Percentiles rank a stretch among this genome's conserved stretches.
These are phyloP conservation scores for Styela clava DNA, from an alignment of 23 tunicate species.

Conservation along the genomic window DNA sequence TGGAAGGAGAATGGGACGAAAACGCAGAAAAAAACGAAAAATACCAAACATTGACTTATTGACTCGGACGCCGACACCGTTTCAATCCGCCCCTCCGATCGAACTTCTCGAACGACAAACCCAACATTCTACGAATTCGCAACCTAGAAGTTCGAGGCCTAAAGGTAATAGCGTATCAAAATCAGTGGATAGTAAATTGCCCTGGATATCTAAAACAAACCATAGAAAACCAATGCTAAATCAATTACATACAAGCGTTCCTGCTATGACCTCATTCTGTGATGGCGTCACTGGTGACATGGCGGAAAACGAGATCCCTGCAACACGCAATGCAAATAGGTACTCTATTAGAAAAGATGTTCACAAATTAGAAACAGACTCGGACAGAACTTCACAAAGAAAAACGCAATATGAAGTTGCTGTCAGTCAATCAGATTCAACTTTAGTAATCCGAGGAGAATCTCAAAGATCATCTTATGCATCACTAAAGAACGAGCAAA, in stretches of 20 bases:
- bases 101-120: neutral
- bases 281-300: neutral
- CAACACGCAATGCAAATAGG: too few species aligned
- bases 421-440: neutral
- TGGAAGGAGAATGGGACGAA: slow-evolving; percentile 3
- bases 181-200: neutral
- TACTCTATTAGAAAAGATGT: too few species aligned
- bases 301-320: too few species aligned
- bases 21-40: neutral
- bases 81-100: neutral
- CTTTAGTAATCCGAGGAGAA: too few species aligned
- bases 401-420: too few species aligned
- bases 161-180: neutral
- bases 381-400: too few species aligned
- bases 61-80: slow-evolving; percentile 24
- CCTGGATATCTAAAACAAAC: neutral
- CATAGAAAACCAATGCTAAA: neutral
- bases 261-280: neutral
- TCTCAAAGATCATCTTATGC: too few species aligned
- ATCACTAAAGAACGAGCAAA: neutral
- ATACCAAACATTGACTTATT: slow-evolving; percentile 12
- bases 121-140: neutral
- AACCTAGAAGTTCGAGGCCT: neutral
- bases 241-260: neutral
- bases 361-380: too few species aligned